Conservation (phyloP, 2,888 invertebrate genomes). For the Eledona agricola region DNA sequence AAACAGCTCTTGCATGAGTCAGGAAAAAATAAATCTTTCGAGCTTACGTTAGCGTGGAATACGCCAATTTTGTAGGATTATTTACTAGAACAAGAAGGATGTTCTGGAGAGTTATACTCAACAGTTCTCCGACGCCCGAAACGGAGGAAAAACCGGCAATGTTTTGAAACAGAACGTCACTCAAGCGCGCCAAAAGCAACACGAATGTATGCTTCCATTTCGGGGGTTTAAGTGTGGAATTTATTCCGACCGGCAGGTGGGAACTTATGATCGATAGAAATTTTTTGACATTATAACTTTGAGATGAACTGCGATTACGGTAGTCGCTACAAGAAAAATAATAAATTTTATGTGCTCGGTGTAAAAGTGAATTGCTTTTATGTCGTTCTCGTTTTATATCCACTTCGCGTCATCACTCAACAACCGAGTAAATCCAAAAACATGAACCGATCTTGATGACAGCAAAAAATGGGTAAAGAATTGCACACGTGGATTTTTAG, state of each 20-base stretch:
- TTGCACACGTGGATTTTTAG: too few relatives aligned
- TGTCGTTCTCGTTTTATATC: slow-evolving; percentile 4
- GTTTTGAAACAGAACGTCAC: slow-evolving; percentile 16
- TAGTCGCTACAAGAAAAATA: not conserved
- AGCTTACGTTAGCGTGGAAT: slow-evolving; percentile 25
- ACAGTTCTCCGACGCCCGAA: slow-evolving; percentile 17
- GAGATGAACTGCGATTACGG: too few relatives aligned
- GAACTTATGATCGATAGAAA: too few relatives aligned
- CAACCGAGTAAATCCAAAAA: not conserved
- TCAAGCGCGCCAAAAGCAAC: slow-evolving; percentile 5
- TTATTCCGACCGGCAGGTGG: too few relatives aligned
- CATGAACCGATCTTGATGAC: not conserved
- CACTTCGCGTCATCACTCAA: slow-evolving; percentile 4
- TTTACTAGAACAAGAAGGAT: slow-evolving; percentile 19
- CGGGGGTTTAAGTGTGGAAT: too few relatives aligned
- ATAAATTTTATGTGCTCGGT: slow-evolving; percentile 1
- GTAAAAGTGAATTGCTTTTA: slow-evolving; percentile 5
- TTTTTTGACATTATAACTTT: too few relatives aligned
- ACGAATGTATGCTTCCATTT: not conserved
- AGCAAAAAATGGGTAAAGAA: not conserved
- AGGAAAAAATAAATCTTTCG: slow-evolving; percentile 35
- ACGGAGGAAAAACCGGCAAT: too few relatives aligned
- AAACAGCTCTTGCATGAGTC: slow-evolving; percentile 30
- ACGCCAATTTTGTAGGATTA: slow-evolving; percentile 32
- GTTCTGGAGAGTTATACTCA: slow-evolving; percentile 23